Evolutionary conservation across 2,888 invertebrate species (phyloP).

Genomic region (Cryptocephalus primarius): DNA sequence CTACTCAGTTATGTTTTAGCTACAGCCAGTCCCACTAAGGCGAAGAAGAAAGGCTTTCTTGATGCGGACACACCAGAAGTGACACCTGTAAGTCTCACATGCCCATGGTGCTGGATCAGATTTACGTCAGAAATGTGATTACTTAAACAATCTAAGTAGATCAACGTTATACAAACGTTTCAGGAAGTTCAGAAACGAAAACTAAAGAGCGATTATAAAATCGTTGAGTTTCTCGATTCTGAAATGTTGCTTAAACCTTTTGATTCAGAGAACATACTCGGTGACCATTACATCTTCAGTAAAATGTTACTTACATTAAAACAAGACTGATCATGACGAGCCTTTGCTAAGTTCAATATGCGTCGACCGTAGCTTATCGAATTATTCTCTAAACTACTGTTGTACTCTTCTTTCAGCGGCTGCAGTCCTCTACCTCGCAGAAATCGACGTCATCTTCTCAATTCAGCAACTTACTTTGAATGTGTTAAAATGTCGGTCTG

Average conservation of each 20-base stretch:
- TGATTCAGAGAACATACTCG: too few species aligned
- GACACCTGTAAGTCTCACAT: constrained; percentile 25
- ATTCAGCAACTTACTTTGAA: neutral
- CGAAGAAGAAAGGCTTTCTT: constrained; percentile 28
- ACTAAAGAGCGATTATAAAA: too few species aligned
- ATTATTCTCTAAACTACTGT: constrained; percentile 1
- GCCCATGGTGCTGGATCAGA: neutral
- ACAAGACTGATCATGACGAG: too few species aligned
- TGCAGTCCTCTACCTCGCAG: constrained; percentile 30
- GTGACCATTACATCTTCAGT: too few species aligned
- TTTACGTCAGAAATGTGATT: too few species aligned
- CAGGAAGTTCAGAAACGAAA: too few species aligned
- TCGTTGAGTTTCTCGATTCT: too few species aligned
- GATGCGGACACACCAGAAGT: constrained; percentile 22
- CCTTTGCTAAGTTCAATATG: neutral
- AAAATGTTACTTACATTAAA: too few species aligned
- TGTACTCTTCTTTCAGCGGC: constrained; percentile 26
- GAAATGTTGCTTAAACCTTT: too few species aligned
- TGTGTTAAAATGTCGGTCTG: too few species aligned
- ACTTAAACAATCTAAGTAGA: too few species aligned
- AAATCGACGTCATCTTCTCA: constrained; percentile 21
- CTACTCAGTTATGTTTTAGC: constrained; percentile 20
- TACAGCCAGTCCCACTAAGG: constrained; percentile 28
- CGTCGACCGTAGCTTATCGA: neutral
- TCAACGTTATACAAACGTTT: too few species aligned